Evolutionary conservation across 2,113 vertebrate species (phyloP).

Genomic region (Morone chrysops): DNA sequence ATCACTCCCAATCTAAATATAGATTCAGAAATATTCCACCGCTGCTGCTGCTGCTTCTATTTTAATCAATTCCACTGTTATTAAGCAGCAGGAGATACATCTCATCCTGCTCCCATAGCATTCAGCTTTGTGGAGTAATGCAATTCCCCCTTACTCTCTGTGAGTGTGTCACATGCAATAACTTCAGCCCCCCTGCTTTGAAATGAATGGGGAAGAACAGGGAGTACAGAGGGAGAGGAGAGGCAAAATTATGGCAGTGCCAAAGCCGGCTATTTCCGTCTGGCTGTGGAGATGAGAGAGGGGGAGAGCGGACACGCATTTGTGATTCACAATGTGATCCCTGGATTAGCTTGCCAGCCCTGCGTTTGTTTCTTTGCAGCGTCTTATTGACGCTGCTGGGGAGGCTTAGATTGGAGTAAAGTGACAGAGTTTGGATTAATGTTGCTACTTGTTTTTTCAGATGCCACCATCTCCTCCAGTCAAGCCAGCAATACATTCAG

Average conservation of each 20-base stretch:
- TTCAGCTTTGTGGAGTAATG: constrained; percentile 55
- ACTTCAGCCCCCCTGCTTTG: constrained; percentile 56
- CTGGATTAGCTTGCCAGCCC: constrained; percentile 58
- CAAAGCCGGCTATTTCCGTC: constrained; percentile 63
- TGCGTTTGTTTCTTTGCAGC: constrained; percentile 47
- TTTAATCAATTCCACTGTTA: constrained; percentile 80
- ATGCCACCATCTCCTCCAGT: constrained; percentile 14
- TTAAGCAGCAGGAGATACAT: constrained; percentile 70
- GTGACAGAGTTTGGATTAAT: constrained; percentile 42
- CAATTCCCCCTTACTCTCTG: constrained; percentile 19
- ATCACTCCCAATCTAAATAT: constrained; percentile 82
- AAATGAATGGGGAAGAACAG: constrained; percentile 47
- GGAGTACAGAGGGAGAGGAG: constrained; percentile 41
- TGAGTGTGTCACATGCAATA: constrained; percentile 76
- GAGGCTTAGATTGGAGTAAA: constrained; percentile 41
- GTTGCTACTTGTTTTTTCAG: constrained; percentile 17
- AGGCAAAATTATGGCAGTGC: constrained; percentile 47
- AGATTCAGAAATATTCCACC: constrained; percentile 75
- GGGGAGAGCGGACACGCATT: constrained; percentile 46
- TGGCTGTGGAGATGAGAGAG: constrained; percentile 47
- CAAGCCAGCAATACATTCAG: neutral
- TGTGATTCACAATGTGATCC: constrained; percentile 67
- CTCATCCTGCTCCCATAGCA: constrained; percentile 54
- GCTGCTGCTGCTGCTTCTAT: constrained; percentile 60
- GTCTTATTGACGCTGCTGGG: constrained; percentile 48